phyloP scores from a whole-genome alignment of 2,797 vertebrate genomes.

The Falco berigora region DNA sequence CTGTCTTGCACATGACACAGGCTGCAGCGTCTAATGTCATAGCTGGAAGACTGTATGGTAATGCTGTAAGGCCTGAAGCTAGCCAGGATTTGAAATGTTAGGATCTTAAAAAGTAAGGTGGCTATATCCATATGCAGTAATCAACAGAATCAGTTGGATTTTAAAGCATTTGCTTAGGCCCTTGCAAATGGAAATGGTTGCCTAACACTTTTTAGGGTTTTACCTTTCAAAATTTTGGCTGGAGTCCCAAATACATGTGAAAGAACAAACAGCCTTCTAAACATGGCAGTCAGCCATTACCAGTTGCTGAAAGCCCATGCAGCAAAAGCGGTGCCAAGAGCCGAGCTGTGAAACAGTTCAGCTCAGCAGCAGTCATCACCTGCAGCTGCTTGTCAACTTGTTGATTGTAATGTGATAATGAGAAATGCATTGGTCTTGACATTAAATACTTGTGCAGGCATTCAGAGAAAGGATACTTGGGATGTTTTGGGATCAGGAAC shows the following conservation, averaged over 20 bases:
- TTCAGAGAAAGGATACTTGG: neutral
- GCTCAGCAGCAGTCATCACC: constrained; percentile 1
- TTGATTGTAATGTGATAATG: neutral
- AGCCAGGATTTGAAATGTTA: neutral
- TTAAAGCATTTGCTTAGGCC: neutral
- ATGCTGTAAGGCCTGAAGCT: neutral
- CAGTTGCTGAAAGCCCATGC: neutral
- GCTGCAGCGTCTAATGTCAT: neutral
- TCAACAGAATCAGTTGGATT: neutral
- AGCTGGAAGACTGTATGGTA: neutral
- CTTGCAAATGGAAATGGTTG: neutral
- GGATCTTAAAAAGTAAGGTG: neutral
- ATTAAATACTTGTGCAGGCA: neutral
- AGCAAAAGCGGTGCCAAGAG: neutral
- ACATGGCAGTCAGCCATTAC: neutral
- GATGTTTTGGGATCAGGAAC: neutral
- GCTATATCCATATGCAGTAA: neutral
- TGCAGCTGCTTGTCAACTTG: constrained; percentile 25
- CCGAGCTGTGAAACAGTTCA: neutral
- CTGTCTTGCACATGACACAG: neutral
- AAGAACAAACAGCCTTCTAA: neutral
- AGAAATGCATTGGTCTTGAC: neutral
- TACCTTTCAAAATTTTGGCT: neutral
- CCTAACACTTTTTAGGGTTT: neutral
- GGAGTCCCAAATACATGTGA: neutral